Base-by-base conservation (phyloP, 92 coral and sea anemone species). In the Paramuricea clavata region DNA sequence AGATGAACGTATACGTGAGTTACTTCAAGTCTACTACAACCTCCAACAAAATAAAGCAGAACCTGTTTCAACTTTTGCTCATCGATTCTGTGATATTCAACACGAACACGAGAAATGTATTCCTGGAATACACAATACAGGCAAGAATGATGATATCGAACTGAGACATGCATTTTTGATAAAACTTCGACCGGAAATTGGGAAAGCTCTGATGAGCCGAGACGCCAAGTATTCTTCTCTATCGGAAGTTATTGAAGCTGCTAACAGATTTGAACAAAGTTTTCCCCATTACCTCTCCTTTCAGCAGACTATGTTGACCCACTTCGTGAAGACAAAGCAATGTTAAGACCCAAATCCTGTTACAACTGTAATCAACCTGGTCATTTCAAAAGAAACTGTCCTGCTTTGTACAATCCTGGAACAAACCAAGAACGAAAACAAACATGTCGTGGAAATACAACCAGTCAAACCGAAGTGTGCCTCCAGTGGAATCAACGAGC, bases 61-160 rank as follows among this genome's bases (percentile, higher is more conserved):
- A 64, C 34, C 71, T 57, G 65, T 57, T 57, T 57, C 28, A 25
- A 57, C 8, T 5, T 57, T 57, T 57, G 71, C 50, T 1, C 52
- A 30, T 28, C 22, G 60, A 43, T 77, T 43, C 15, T 44, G 83
- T 43, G 83, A 77, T 16, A 47, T 52, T 17, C 71, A 64, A 64
- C 71, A 64, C n/a, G 74, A 68, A 68, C 74, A 11, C n/a, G 74
- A 68, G 43, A 68, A 68, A 32, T 68, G 74, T 68, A 26, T 68
- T 6, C 74, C 74, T 2, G 74, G 74, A 8, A 68, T 68, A 16
- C 74, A 68, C 43, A 11, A 68, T 41, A 68, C 74, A 12, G 74
- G 41, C 8, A 68, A 2, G 12, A 68, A 68, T 36, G 39, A 68
- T 36, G 74, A 30, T 68, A 68, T 68, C 41, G 74, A 68, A 68